Evolutionary conservation across 2,113 vertebrate genomes (phyloP).

Genomic region (Brevimyrus niger): DNA sequence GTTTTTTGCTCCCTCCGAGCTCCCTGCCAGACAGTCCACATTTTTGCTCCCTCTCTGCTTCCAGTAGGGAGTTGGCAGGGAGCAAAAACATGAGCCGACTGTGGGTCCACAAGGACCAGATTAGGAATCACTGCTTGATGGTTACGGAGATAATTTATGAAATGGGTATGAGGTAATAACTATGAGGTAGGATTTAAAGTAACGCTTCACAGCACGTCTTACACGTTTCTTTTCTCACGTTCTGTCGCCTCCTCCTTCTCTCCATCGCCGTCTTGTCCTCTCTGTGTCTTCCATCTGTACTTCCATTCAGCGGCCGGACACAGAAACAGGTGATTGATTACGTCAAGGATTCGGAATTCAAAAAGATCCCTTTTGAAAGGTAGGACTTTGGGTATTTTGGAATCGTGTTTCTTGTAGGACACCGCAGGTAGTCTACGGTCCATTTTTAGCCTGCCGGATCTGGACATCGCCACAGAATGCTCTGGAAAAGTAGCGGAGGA

Average conservation of each 20-base stretch:
- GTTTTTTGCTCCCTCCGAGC: neutral
- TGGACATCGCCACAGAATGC: neutral
- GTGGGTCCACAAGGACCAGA: neutral
- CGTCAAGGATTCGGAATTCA: conserved; percentile 84
- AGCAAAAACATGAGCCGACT: neutral
- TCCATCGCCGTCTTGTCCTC: neutral
- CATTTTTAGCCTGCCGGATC: neutral
- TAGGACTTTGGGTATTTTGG: conserved; percentile 40
- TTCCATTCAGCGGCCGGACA: conserved; percentile 73
- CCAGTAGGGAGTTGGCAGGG: neutral
- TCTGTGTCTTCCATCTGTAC: neutral
- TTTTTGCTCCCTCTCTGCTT: neutral
- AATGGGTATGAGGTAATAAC: neutral
- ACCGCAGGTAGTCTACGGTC: neutral
- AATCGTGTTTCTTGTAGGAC: neutral
- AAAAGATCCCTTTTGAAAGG: conserved; percentile 93
- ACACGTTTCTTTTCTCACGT: neutral
- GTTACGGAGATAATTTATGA: neutral
- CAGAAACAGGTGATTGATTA: conserved; percentile 95
- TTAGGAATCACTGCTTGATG: neutral
- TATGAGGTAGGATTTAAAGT: neutral
- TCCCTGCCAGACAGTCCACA: neutral
- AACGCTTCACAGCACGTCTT: neutral
- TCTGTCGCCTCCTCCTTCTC: neutral
- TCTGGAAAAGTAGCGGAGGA: neutral